A percentile compares a stretch with the other conserved stretches of the same genome.
These are phyloP conservation scores for Drosophila borborema DNA, from an alignment of 2,888 invertebrate genomes.

Conservation along the genomic window DNA sequence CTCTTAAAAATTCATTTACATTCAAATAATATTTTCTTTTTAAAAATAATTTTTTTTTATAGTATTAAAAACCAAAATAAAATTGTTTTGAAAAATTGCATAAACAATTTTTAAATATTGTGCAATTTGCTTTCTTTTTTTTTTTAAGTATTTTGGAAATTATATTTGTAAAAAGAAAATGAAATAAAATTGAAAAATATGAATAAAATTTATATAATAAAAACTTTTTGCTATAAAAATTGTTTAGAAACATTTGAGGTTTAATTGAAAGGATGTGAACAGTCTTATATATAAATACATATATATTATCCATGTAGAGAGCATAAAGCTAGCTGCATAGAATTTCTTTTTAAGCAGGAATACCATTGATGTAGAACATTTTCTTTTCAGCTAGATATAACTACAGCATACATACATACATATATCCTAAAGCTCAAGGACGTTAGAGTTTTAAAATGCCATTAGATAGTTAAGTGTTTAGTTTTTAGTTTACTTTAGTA, in stretches of 20 bases:
- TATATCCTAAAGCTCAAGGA: conserved; percentile 15
- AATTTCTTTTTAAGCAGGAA: conserved; percentile 6
- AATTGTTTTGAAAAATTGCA: too few relatives aligned
- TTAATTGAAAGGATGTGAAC: conserved; percentile 6
- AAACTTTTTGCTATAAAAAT: too few relatives aligned
- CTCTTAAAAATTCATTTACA: too few relatives aligned
- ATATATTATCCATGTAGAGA: neutral
- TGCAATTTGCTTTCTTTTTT: too few relatives aligned
- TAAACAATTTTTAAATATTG: too few relatives aligned
- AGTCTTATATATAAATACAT: conserved; percentile 20
- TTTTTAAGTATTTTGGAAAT: too few relatives aligned
- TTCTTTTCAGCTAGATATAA: neutral
- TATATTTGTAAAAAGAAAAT: neutral
- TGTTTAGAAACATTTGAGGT: too few relatives aligned
- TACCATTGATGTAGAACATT: conserved; percentile 1
- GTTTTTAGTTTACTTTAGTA: neutral
- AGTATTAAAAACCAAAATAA: too few relatives aligned
- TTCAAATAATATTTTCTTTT: too few relatives aligned
- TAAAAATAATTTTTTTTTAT: too few relatives aligned
- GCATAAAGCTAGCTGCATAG: neutral
- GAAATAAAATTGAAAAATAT: neutral
- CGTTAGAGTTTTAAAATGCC: conserved; percentile 17
- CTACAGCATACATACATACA: conserved; percentile 1
- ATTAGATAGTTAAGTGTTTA: conserved; percentile 10
- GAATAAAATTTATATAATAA: neutral